Evolutionary conservation across 2,113 vertebrate species (phyloP).

Genomic region (Ameiurus melas): DNA sequence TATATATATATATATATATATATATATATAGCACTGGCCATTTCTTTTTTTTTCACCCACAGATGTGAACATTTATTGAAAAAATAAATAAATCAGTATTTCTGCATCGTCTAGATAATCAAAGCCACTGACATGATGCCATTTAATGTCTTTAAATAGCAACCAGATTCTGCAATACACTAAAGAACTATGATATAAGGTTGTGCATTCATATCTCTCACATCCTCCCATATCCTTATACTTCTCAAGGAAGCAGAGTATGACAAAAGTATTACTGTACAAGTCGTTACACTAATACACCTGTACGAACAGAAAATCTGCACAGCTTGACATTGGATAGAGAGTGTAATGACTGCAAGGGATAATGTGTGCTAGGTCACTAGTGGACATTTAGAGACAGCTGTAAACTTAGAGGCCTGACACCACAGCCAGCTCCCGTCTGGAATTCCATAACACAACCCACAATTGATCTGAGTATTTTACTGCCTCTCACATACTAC

Average conservation of each 20-base stretch:
- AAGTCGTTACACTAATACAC: background rate
- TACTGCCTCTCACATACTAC: conserved; percentile 53
- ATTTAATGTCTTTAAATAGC: background rate
- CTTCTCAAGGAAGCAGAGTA: background rate
- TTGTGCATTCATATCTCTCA: background rate
- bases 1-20: background rate
- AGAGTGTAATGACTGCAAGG: background rate
- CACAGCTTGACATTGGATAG: background rate
- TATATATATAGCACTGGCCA: too few relatives aligned
- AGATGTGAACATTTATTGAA: too few relatives aligned
- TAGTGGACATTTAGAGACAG: conserved; percentile 33
- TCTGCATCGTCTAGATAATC: background rate
- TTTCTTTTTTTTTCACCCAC: too few relatives aligned
- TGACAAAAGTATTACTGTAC: background rate
- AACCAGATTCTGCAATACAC: background rate
- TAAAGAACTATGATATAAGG: background rate
- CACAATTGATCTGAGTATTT: conserved; percentile 58
- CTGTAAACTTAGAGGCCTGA: conserved; percentile 17
- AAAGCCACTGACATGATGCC: background rate
- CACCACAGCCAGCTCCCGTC: conserved; percentile 28
- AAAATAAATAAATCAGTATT: background rate
- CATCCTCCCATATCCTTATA: background rate
- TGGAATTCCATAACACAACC: conserved; percentile 65
- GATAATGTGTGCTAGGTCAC: background rate
- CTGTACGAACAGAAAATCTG: background rate